Evolutionary conservation across 2,113 vertebrate genomes (phyloP).

Genomic region (Neodontobutis hainanensis): DNA sequence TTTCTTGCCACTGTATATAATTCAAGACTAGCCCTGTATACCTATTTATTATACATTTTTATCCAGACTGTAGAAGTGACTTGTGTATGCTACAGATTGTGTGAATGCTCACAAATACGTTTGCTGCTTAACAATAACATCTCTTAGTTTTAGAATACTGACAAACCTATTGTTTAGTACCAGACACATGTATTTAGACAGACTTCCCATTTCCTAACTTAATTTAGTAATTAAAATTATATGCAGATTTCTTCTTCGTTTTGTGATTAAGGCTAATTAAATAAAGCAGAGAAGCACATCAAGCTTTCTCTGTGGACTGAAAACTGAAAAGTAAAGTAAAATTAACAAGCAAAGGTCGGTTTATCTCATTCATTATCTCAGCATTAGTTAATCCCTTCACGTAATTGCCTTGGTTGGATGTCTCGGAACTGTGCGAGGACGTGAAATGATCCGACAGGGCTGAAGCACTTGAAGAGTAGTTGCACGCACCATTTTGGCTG

Average conservation of each 20-base stretch:
- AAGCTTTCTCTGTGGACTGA: conserved; percentile 19
- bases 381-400: conserved; percentile 52
- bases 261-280: conserved; percentile 7
- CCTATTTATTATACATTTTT: too few species aligned
- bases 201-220: conserved; percentile 44
- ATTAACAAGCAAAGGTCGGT: conserved; percentile 24
- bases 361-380: conserved; percentile 30
- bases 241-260: conserved; percentile 13
- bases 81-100: conserved; percentile 30
- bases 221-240: conserved; percentile 57
- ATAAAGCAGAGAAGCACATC: conserved; percentile 23
- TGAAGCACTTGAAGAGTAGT: conserved; percentile 29
- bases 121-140: conserved; percentile 20
- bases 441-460: conserved; percentile 51
- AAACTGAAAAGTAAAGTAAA: conserved; percentile 27
- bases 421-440: conserved; percentile 37
- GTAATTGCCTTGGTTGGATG: conserved; percentile 41
- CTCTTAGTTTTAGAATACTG: conserved; percentile 15
- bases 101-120: conserved; percentile 18
- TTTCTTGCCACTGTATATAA: conserved; percentile 19
- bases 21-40: conserved; percentile 21
- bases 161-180: conserved; percentile 36
- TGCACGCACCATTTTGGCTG: conserved; percentile 24
- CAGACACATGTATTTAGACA: conserved; percentile 58
- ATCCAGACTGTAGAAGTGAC: conserved; percentile 28